A percentile compares a stretch with the other conserved stretches of the same genome.
These are phyloP conservation scores for Nephila pilipes DNA, from an alignment of 1,140 invertebrate species.

Conservation along the genomic window DNA sequence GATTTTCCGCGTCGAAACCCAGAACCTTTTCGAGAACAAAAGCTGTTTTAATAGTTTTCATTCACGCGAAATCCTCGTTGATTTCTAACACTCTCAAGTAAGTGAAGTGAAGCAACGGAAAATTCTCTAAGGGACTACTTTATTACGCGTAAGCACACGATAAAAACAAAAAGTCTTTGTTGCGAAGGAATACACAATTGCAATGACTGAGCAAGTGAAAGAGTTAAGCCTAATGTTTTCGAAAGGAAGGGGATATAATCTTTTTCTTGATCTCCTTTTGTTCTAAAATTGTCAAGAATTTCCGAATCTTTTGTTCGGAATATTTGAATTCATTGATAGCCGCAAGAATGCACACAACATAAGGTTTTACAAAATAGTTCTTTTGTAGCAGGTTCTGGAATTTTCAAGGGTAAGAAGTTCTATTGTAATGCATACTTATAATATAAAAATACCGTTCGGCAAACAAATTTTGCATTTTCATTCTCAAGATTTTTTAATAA, in stretches of 20 bases:
- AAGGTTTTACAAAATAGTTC: neutral
- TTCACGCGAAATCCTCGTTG: neutral
- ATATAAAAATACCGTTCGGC: no score
- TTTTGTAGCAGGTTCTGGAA: neutral
- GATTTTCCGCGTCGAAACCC: neutral
- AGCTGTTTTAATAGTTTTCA: neutral
- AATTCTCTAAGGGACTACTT: neutral
- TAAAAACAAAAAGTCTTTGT: slow-evolving; percentile 16
- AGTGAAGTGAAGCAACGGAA: neutral
- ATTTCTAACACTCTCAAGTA: neutral
- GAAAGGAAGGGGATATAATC: neutral
- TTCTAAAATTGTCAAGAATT: neutral
- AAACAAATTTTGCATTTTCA: no score
- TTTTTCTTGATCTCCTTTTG: neutral
- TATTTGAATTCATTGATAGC: neutral
- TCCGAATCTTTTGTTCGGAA: neutral
- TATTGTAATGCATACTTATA: no score
- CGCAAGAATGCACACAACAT: neutral
- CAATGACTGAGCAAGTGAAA: neutral
- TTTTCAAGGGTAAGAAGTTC: no score
- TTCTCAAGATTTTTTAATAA: no score
- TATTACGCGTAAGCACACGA: neutral
- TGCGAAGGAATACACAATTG: neutral
- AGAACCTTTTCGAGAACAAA: slow-evolving; percentile 5
- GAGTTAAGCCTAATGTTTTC: neutral